Evolutionary conservation across 2,888 invertebrate genomes (phyloP).

Genomic region (Meteorus cinctellus): DNA sequence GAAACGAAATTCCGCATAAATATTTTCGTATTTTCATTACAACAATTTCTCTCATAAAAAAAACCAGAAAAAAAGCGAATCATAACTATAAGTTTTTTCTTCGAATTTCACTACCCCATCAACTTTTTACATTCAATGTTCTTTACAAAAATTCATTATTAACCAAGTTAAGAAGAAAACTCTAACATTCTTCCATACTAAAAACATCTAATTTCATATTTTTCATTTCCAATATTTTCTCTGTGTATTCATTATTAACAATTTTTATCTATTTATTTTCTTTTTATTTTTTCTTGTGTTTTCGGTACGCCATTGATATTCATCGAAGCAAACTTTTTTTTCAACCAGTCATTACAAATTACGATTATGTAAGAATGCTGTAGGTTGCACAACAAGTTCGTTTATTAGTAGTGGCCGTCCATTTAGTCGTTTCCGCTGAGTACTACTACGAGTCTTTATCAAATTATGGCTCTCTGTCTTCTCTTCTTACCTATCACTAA

Average conservation of each 20-base stretch:
- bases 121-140: too few species aligned
- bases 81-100: too few species aligned
- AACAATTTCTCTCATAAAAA: too few species aligned
- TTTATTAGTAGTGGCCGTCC: conserved; percentile 58
- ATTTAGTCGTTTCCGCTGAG: conserved; percentile 64
- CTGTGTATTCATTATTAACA: neutral
- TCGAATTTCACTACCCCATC: too few species aligned
- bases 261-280: neutral
- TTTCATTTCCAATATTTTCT: too few species aligned
- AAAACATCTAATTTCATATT: too few species aligned
- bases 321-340: conserved; percentile 12
- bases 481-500: conserved; percentile 33
- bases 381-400: conserved; percentile 65
- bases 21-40: too few species aligned
- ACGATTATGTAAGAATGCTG: conserved; percentile 53
- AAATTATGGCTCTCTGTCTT: conserved; percentile 55
- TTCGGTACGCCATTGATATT: conserved; percentile 15
- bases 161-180: too few species aligned
- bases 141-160: too few species aligned
- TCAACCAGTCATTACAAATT: conserved; percentile 47
- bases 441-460: conserved; percentile 59
- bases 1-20: too few species aligned
- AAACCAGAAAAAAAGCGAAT: too few species aligned
- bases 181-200: too few species aligned
- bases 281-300: neutral